Conservation (phyloP, 2,888 invertebrate species). For the Synanthedon vespiformis region DNA sequence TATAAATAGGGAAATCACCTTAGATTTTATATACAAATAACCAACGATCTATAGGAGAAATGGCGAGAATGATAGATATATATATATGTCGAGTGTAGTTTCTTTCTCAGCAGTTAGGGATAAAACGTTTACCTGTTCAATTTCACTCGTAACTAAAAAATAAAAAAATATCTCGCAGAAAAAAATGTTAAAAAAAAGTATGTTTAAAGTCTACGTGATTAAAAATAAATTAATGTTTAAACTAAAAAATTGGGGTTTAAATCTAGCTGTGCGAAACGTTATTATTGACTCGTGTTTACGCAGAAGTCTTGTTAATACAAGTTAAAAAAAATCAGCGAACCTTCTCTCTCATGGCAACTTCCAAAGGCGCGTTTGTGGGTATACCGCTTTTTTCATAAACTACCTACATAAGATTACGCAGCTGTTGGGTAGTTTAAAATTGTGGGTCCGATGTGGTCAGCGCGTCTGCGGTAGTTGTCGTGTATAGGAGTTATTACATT, state of each 20-base stretch:
- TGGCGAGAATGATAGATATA: too few relatives aligned
- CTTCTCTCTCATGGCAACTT: slow-evolving; percentile 19
- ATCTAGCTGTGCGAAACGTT: slow-evolving; percentile 41
- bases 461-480: too few relatives aligned
- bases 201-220: slow-evolving; percentile 13
- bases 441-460: too few relatives aligned
- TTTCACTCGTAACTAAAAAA: slow-evolving; percentile 11
- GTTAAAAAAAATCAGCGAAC: slow-evolving; percentile 37
- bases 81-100: slow-evolving; percentile 27
- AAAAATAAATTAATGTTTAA: background rate
- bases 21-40: too few relatives aligned
- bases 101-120: slow-evolving; percentile 29
- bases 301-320: slow-evolving; percentile 45
- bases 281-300: slow-evolving; percentile 40
- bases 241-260: slow-evolving; percentile 20
- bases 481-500: too few relatives aligned
- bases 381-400: too few relatives aligned
- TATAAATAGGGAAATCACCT: too few relatives aligned
- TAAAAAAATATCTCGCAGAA: slow-evolving; percentile 19
- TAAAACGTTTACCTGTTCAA: slow-evolving; percentile 13
- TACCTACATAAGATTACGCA: too few relatives aligned
- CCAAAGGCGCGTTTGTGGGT: too few relatives aligned
- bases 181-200: slow-evolving; percentile 34
- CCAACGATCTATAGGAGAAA: too few relatives aligned
- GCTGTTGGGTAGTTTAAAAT: too few relatives aligned